A percentile compares a stretch with the other conserved stretches of the same genome.
Conservation (phyloP, 2,113 vertebrate species). For the Dermatemys mawii region DNA sequence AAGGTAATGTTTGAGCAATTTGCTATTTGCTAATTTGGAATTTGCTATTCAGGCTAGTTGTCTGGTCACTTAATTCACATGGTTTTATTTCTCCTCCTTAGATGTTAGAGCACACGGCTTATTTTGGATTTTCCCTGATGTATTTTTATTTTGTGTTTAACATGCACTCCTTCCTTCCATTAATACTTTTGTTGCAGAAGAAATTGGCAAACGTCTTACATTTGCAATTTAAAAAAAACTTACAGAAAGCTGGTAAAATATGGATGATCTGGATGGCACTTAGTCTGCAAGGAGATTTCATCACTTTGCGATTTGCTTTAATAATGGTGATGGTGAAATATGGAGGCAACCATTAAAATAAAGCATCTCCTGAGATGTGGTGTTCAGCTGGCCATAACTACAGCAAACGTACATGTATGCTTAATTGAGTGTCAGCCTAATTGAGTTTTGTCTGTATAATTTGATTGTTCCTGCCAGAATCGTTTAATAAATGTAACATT, state of each 20-base stretch:
- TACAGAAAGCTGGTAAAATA: background rate
- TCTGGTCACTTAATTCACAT: background rate
- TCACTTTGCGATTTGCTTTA: background rate
- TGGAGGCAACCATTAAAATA: background rate
- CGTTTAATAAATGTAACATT: background rate
- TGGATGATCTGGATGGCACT: background rate
- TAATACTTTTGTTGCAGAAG: background rate
- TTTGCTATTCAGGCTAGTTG: background rate
- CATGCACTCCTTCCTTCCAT: background rate
- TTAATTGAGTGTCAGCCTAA: background rate
- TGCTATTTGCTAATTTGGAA: too few species aligned
- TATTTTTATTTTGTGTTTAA: background rate
- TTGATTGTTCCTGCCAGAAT: background rate
- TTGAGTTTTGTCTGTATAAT: fast-evolving
- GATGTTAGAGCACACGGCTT: background rate
- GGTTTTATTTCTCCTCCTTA: slow-evolving; percentile 15
- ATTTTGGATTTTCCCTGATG: background rate
- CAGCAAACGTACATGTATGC: fast-evolving
- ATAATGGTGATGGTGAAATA: background rate
- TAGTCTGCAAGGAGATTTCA: background rate
- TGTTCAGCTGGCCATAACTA: background rate
- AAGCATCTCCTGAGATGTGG: background rate
- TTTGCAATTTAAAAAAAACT: background rate
- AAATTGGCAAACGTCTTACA: background rate
- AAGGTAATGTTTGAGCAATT: background rate